Base-by-base conservation (phyloP, 2,888 invertebrate genomes). In the Synergus japonicus region DNA sequence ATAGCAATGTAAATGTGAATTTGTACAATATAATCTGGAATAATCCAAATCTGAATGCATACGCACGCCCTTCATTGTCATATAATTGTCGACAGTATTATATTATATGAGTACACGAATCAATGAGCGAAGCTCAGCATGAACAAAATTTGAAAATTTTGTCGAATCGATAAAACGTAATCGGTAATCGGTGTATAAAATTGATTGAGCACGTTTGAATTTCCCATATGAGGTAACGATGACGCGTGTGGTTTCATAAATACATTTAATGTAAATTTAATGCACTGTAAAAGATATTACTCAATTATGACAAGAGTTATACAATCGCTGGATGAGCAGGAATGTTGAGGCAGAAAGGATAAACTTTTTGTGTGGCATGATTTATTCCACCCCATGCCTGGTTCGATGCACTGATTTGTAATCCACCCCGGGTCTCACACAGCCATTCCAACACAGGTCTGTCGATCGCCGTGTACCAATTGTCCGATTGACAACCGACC, bases 181-280 rank as follows among this genome's bases (percentile, higher is more conserved):
- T 86, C 85, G 87, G 86, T 86, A 87, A 88, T 89, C 88, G 85
- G 86, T 85, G 87, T 85, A 87, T 88, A 88, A 88, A 87, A 86
- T 84, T 84, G 89, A 87, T 89, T 87, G 87, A 87, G 85, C 85
- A 79, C 86, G 79, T 60, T 80, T 77, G 78, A 78, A 79, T 83
- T 80, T 79, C 79, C 58, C 80, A 44, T 15, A 15, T 2, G 22
- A 22, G 22, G 22, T 10, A 22, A 22, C 60, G 22, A 5, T 60
- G 22, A 22, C 12, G 22, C 60, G 60, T 60, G 12, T 22, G 60
- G 10, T 22, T 60, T 12, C 22, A 60, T 22, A 22, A 60, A 60
- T 22, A 22, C 22, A 12, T 5, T 9, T 60, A 22, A 22, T 60
- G 22, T 12, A 60, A 10, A 60, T 60, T 12, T 22, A 60, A 60